A percentile compares a stretch with the other conserved stretches of the same genome.
Evolutionary conservation across 2,797 vertebrate genomes (phyloP).

Genomic region (Steatocranus sp.): DNA sequence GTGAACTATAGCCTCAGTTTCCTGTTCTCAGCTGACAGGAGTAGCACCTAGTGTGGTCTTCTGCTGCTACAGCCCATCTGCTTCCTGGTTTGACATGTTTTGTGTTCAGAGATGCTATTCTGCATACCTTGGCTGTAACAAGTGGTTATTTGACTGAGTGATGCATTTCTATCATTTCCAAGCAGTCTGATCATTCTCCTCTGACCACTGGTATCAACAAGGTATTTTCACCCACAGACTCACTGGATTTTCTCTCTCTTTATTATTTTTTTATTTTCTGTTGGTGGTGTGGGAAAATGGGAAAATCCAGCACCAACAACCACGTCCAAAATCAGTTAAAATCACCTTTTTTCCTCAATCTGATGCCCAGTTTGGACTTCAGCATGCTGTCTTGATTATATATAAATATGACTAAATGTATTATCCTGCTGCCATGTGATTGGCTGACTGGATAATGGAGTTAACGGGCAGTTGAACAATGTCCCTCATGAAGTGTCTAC

Average conservation of each 20-base stretch:
- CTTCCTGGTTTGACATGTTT: neutral
- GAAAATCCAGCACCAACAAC: neutral
- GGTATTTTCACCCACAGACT: neutral
- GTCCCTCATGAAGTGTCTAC: neutral
- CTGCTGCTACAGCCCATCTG: neutral
- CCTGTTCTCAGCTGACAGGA: neutral
- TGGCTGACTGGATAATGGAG: neutral
- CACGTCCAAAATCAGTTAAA: neutral
- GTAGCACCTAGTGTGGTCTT: neutral
- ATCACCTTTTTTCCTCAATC: neutral
- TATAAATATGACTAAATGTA: neutral
- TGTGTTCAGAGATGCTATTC: neutral
- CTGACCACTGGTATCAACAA: neutral
- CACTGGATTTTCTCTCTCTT: neutral
- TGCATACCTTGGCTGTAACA: neutral
- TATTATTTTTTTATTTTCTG: neutral
- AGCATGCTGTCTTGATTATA: neutral
- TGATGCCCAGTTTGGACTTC: neutral
- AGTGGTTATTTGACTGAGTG: neutral
- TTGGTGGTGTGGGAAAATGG: neutral
- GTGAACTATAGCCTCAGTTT: neutral
- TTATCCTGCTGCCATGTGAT: neutral
- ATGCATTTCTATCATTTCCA: neutral
- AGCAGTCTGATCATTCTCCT: neutral
- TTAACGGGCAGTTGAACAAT: neutral